phyloP scores from a whole-genome alignment of 2,113 vertebrate species.

The Grammomys dolichurus region DNA sequence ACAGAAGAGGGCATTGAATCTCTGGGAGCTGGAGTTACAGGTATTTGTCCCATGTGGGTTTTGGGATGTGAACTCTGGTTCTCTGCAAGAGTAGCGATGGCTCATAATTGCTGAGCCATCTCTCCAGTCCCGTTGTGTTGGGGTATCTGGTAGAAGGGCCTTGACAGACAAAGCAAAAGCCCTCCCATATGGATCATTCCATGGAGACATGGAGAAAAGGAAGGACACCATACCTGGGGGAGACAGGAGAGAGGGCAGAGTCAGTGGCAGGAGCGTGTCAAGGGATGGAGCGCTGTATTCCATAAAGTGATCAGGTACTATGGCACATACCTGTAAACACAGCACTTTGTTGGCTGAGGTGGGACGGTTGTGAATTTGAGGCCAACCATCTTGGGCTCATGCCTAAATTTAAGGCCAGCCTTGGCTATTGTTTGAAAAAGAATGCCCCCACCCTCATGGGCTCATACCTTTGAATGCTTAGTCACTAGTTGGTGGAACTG shows the following conservation, averaged over 20 bases:
- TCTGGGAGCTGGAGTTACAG: background rate
- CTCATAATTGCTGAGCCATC: background rate
- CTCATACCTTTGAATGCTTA: background rate
- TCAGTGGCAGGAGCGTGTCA: background rate
- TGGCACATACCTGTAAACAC: background rate
- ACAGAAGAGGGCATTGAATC: background rate
- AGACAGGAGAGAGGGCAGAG: background rate
- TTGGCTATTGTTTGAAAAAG: background rate
- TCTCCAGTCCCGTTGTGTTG: background rate
- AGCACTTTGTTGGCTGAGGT: background rate
- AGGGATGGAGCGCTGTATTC: background rate
- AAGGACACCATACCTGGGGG: background rate
- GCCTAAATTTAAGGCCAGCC: background rate
- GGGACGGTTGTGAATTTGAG: background rate
- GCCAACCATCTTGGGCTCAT: background rate
- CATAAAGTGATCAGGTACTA: background rate
- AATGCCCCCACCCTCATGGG: background rate
- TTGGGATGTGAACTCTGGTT: background rate
- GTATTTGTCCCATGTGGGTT: background rate
- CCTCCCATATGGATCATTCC: background rate
- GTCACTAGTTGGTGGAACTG: background rate
- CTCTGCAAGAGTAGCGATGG: background rate
- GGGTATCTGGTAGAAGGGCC: background rate
- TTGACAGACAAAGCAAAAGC: slow-evolving; percentile 3
- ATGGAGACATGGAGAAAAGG: background rate